Conservation (phyloP, 1,140 invertebrate genomes). For the Holcopasites calliopsidis region DNA sequence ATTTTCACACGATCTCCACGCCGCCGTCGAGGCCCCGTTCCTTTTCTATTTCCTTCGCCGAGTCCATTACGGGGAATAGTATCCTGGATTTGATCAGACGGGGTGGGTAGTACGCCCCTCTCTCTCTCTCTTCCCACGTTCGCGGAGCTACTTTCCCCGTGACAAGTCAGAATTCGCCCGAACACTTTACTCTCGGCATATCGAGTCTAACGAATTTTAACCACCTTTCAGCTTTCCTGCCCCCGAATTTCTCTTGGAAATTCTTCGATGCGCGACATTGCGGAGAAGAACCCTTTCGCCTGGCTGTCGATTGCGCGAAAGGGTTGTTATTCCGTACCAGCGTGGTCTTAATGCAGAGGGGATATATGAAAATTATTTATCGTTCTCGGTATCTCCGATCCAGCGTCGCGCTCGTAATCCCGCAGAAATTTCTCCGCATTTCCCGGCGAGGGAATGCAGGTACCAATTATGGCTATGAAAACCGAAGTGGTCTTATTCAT, state of each 20-base stretch:
- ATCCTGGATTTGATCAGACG: conserved; percentile 42
- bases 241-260: not conserved
- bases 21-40: not conserved
- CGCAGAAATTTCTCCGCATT: not conserved
- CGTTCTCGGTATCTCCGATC: not conserved
- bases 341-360: too few species aligned
- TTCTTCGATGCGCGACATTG: not conserved
- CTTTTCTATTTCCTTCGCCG: conserved; percentile 37
- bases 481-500: not conserved
- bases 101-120: too few species aligned
- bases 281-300: not conserved
- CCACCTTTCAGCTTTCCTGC: not conserved
- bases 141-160: not conserved
- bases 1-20: conserved; percentile 36
- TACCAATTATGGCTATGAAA: too few species aligned
- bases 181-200: conserved; percentile 10
- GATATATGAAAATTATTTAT: not conserved
- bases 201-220: conserved; percentile 19
- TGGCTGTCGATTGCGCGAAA: not conserved
- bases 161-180: conserved; percentile 11
- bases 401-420: not conserved
- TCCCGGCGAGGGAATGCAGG: too few species aligned
- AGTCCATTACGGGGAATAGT: conserved; percentile 38
- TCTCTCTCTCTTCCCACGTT: not conserved
- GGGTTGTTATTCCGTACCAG: too few species aligned